Conservation (phyloP, 2,797 vertebrate genomes). For the Pipistrellus pygmaeus region DNA sequence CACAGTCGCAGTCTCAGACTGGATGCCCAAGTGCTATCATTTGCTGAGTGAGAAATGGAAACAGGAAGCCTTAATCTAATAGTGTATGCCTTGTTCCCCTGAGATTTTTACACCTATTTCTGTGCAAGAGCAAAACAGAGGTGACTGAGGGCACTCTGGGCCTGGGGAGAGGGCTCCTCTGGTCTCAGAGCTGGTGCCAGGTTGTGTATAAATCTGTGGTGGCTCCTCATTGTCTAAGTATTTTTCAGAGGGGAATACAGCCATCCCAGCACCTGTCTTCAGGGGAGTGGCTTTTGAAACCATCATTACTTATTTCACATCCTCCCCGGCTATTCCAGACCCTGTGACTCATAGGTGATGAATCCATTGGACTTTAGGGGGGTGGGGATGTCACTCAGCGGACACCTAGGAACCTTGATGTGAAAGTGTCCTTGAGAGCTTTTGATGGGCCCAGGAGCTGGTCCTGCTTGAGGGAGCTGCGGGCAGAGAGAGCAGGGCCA, state of each 20-base stretch:
- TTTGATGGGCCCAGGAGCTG: background rate
- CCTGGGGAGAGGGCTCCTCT: background rate
- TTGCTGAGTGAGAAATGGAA: background rate
- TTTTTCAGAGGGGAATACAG: background rate
- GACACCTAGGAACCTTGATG: background rate
- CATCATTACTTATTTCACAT: background rate
- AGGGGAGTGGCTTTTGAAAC: background rate
- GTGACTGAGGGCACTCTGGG: background rate
- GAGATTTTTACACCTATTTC: constrained; percentile 4
- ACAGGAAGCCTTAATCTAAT: background rate
- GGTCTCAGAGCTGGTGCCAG: background rate
- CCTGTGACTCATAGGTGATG: background rate
- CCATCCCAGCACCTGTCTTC: background rate
- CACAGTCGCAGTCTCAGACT: too few relatives aligned
- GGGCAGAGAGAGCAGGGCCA: background rate
- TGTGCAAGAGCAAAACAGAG: background rate
- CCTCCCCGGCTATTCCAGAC: background rate
- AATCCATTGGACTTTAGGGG: background rate
- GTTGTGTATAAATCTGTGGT: background rate
- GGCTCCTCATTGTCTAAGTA: background rate
- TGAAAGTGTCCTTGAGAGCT: background rate
- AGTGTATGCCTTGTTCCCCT: background rate
- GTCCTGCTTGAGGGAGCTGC: background rate
- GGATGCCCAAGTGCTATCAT: background rate
- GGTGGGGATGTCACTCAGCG: background rate